Percentiles rank a stretch among this genome's conserved stretches.
phyloP scores from a whole-genome alignment of 2,797 vertebrate genomes.

The Acanthiza pusilla region DNA sequence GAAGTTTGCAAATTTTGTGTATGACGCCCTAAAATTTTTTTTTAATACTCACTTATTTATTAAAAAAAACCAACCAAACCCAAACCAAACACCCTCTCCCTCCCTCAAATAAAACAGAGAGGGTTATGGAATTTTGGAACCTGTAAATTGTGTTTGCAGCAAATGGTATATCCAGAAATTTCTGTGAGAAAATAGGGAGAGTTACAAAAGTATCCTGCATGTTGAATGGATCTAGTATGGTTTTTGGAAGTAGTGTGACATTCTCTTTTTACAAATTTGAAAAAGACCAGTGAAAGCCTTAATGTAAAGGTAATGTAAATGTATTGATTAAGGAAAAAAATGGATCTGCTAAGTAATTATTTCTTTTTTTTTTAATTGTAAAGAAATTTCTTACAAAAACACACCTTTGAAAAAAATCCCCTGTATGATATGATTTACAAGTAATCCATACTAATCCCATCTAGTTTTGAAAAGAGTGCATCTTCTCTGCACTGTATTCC shows the following conservation, averaged over 20 bases:
- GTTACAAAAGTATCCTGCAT: not conserved
- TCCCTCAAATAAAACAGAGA: not conserved
- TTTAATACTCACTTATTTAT: not conserved
- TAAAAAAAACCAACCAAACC: not conserved
- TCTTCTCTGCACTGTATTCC: not conserved
- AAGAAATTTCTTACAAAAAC: not conserved
- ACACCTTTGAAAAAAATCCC: not conserved
- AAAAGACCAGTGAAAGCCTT: not conserved
- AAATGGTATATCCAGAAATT: not conserved
- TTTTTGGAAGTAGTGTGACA: not conserved
- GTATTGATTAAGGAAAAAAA: not conserved
- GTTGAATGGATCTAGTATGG: not conserved
- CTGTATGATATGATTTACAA: not conserved
- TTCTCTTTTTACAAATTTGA: not conserved
- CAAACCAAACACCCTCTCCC: not conserved
- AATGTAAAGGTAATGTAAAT: not conserved
- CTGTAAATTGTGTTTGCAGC: not conserved
- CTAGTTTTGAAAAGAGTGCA: not conserved
- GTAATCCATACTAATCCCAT: not conserved
- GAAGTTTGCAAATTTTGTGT: not conserved
- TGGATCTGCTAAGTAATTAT: not conserved
- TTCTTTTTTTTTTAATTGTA: not conserved
- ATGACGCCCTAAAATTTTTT: not conserved
- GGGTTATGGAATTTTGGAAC: not conserved
- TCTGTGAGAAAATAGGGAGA: not conserved